A percentile compares a stretch with the other conserved stretches of the same genome.
Evolutionary conservation across 2,797 vertebrate genomes (phyloP).

Genomic region (Etheostoma nigrum): DNA sequence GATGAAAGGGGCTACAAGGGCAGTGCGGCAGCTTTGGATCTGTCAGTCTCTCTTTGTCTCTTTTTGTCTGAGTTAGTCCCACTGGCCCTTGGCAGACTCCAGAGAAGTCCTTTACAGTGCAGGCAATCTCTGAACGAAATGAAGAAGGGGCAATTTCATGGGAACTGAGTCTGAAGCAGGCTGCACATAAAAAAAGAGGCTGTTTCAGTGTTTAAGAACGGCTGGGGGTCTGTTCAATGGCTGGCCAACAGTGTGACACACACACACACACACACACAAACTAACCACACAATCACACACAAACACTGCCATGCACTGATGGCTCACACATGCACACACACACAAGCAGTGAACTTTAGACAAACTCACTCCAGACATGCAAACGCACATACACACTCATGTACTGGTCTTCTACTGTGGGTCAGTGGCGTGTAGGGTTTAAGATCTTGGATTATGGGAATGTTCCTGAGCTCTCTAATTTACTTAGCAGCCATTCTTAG

Average conservation of each 20-base stretch:
- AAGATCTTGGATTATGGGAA: constrained; percentile 67
- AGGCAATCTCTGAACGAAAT: constrained; percentile 47
- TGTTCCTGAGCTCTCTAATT: constrained; percentile 68
- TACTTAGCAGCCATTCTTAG: constrained; percentile 70
- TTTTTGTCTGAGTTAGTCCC: constrained; percentile 54
- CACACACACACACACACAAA: constrained; percentile 18
- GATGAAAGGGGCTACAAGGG: constrained; percentile 14
- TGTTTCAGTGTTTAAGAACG: constrained; percentile 54
- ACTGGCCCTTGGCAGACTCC: constrained; percentile 66
- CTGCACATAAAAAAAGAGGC: constrained; percentile 40
- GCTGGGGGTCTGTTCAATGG: constrained; percentile 53
- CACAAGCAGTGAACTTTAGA: constrained; percentile 37
- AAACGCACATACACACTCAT: constrained; percentile 25
- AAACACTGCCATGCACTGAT: constrained; percentile 11
- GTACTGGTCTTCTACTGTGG: constrained; percentile 47
- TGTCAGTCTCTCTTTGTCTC: constrained; percentile 65
- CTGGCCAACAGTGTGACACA: constrained; percentile 36
- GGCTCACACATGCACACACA: constrained; percentile 13
- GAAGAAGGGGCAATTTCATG: constrained; percentile 73
- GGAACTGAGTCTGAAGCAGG: constrained; percentile 72
- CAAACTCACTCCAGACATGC: constrained; percentile 30
- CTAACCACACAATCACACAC: too few species aligned
- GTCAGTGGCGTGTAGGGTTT: constrained; percentile 57
- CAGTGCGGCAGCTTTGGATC: constrained; percentile 30
- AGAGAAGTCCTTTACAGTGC: constrained; percentile 72